These are phyloP conservation scores for Gorsachius goisagi DNA, from an alignment of 2,113 vertebrate species.

Conservation along the genomic window DNA sequence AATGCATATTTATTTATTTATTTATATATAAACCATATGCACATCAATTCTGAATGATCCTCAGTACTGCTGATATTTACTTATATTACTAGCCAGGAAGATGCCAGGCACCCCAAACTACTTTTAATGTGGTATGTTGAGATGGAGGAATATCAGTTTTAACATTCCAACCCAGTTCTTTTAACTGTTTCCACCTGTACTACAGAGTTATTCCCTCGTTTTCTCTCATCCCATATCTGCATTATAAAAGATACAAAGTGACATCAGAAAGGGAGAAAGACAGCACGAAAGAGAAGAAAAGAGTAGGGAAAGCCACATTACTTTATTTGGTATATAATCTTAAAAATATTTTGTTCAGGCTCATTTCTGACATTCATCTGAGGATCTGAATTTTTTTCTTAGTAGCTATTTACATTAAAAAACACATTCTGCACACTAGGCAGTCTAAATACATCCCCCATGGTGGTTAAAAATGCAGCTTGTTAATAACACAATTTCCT, in stretches of 20 bases:
- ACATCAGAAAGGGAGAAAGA: background rate
- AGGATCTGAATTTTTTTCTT: slow-evolving; percentile 18
- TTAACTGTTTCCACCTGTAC: slow-evolving; percentile 72
- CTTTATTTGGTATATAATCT: background rate
- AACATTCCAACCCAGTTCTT: slow-evolving; percentile 61
- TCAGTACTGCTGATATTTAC: slow-evolving; percentile 40
- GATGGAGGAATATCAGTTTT: slow-evolving; percentile 62
- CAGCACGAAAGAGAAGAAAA: slow-evolving; percentile 7
- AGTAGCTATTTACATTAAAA: slow-evolving; percentile 47
- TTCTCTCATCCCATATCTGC: slow-evolving; percentile 9
- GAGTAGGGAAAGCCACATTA: background rate
- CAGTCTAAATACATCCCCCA: slow-evolving; percentile 22
- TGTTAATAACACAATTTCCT: slow-evolving; percentile 69
- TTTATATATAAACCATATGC: slow-evolving; percentile 37
- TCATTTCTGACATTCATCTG: slow-evolving; percentile 32
- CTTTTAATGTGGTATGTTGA: slow-evolving; percentile 63
- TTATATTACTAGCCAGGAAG: slow-evolving; percentile 56
- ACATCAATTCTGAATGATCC: slow-evolving; percentile 35
- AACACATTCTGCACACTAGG: slow-evolving; percentile 23
- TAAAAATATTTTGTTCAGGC: slow-evolving; percentile 7
- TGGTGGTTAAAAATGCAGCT: slow-evolving; percentile 25
- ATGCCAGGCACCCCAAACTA: slow-evolving; percentile 55
- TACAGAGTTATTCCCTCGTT: background rate
- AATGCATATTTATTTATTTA: background rate
- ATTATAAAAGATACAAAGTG: slow-evolving; percentile 29